Evolutionary conservation across 2,113 vertebrate genomes (phyloP).

Genomic region (Dipodomys spectabilis): DNA sequence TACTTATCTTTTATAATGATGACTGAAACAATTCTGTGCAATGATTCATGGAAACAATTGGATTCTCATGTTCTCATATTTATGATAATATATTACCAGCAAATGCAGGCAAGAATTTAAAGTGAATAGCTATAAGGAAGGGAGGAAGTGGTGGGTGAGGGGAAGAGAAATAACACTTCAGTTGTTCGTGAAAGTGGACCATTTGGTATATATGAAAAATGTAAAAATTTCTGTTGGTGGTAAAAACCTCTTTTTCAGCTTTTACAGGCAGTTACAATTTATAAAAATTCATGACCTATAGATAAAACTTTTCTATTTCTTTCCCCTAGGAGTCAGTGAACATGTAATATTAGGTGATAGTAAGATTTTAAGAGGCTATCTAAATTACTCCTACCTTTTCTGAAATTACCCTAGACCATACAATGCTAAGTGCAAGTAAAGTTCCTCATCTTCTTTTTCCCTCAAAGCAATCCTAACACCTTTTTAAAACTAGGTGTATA

Average conservation of each 20-base stretch:
- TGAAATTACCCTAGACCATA: slow-evolving; percentile 43
- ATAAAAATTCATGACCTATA: slow-evolving; percentile 42
- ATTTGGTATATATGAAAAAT: slow-evolving; percentile 64
- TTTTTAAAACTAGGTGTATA: not conserved
- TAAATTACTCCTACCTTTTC: slow-evolving; percentile 54
- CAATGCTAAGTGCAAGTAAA: slow-evolving; percentile 14
- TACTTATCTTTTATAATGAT: slow-evolving; percentile 67
- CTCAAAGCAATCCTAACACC: not conserved
- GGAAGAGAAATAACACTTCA: slow-evolving; percentile 58
- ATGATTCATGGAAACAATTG: slow-evolving; percentile 73
- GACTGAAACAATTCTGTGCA: slow-evolving; percentile 62
- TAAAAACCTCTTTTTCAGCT: slow-evolving; percentile 77
- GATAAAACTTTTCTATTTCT: slow-evolving; percentile 45
- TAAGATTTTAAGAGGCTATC: slow-evolving; percentile 62
- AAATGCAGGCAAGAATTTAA: slow-evolving; percentile 75
- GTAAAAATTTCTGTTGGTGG: slow-evolving; percentile 73
- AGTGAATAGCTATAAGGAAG: slow-evolving; percentile 71
- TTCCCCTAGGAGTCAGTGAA: slow-evolving; percentile 31
- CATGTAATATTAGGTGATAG: slow-evolving; percentile 51
- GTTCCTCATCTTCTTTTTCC: not conserved
- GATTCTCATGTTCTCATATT: slow-evolving; percentile 66
- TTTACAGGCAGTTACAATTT: slow-evolving; percentile 34
- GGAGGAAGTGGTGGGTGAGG: not conserved
- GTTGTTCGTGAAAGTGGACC: slow-evolving; percentile 65
- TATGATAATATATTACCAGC: slow-evolving; percentile 80